These are phyloP conservation scores for Epinephelus malabaricus DNA, from an alignment of 2,797 vertebrate species.

Conservation along the genomic window DNA sequence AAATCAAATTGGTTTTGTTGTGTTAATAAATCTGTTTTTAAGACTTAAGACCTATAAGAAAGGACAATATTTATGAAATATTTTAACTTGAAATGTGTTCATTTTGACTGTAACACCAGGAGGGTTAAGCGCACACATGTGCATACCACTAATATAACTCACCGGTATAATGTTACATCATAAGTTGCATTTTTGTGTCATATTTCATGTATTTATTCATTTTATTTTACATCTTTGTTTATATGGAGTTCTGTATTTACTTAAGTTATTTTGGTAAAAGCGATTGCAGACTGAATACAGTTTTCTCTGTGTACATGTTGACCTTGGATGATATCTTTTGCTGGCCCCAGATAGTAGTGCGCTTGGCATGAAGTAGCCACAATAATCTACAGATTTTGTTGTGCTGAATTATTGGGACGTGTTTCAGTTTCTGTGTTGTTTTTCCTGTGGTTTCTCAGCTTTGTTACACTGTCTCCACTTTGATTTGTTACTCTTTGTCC, in stretches of 20 bases:
- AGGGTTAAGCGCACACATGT: too few relatives aligned
- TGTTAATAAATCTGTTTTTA: too few relatives aligned
- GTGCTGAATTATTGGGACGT: conserved; percentile 26
- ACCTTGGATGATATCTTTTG: conserved; percentile 21
- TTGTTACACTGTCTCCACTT: neutral
- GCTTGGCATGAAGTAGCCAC: neutral
- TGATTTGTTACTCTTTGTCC: neutral
- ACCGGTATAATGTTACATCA: neutral
- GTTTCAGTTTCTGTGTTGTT: conserved; percentile 2
- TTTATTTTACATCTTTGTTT: too few relatives aligned
- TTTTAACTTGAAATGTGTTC: too few relatives aligned
- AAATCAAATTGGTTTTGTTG: too few relatives aligned
- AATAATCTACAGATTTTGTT: conserved; percentile 3
- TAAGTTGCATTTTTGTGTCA: neutral
- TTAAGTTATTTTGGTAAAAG: neutral
- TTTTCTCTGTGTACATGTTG: conserved; percentile 2
- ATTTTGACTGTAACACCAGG: too few relatives aligned
- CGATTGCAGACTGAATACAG: neutral
- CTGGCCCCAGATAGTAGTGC: conserved; percentile 1
- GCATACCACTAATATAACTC: too few relatives aligned
- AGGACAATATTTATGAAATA: too few relatives aligned
- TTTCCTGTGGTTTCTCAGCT: neutral
- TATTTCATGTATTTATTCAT: too few relatives aligned
- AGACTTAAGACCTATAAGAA: too few relatives aligned
- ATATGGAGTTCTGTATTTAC: too few relatives aligned